phyloP scores from a whole-genome alignment of 2,888 invertebrate species.

The Chirona hameri region DNA sequence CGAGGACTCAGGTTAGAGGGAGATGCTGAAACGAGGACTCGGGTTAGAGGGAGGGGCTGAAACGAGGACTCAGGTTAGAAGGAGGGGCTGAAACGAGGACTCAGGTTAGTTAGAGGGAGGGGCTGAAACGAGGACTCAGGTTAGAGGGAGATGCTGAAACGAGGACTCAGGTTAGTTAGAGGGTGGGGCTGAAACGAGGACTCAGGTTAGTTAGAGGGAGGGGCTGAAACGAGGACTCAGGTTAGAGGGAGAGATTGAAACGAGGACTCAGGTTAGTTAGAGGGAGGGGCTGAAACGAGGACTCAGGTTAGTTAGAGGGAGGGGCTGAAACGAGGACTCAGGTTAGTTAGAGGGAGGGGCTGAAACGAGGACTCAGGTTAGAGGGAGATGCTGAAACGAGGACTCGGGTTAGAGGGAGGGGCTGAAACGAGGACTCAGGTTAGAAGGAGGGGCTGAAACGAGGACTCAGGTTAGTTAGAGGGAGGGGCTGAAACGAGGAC shows the following conservation, averaged over 20 bases:
- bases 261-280: not conserved
- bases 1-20: not conserved
- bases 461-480: not conserved
- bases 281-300: not conserved
- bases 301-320: not conserved
- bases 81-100: not conserved
- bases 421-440: not conserved
- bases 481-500: too few species aligned
- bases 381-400: not conserved
- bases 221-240: not conserved
- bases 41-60: not conserved
- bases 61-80: too few species aligned
- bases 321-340: too few species aligned
- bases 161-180: too few species aligned
- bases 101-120: not conserved
- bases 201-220: not conserved
- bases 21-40: too few species aligned
- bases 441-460: not conserved
- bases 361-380: slow-evolving; percentile 45
- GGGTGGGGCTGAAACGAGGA: slow-evolving; percentile 52
- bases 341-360: slow-evolving; percentile 51
- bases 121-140: not conserved
- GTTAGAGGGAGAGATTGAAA: not conserved
- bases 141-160: too few species aligned
- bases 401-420: not conserved